Conservation (phyloP, 2,113 vertebrate species). For the Aphelocoma coerulescens region DNA sequence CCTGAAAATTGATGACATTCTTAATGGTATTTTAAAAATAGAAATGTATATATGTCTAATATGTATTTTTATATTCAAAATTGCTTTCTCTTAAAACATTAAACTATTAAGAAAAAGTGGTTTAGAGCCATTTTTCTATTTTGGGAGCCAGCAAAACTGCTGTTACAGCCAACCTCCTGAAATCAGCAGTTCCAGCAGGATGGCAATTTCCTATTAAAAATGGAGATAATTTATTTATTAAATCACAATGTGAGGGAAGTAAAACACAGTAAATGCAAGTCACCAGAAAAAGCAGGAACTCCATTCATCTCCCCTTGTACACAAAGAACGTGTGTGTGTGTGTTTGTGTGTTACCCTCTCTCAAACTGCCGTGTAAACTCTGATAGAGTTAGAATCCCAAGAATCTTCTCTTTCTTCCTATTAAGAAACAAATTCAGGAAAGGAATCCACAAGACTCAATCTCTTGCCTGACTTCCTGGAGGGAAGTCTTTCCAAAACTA, state of each 20-base stretch:
- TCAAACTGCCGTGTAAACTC: neutral
- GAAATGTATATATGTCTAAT: neutral
- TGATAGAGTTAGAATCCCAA: neutral
- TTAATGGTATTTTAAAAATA: neutral
- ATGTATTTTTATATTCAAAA: neutral
- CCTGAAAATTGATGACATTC: neutral
- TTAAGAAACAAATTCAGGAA: neutral
- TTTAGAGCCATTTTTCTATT: neutral
- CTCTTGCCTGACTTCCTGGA: neutral
- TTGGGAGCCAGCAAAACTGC: neutral
- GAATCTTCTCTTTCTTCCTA: neutral
- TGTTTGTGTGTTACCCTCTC: neutral
- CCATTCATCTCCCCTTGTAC: neutral
- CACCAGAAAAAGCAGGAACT: neutral
- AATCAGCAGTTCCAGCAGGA: neutral
- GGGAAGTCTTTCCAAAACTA: neutral
- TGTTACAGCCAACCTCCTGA: neutral
- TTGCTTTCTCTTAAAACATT: neutral
- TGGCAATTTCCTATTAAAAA: neutral
- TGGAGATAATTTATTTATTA: neutral
- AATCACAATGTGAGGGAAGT: neutral
- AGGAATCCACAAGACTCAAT: neutral
- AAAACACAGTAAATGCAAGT: neutral
- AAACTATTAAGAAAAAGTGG: neutral
- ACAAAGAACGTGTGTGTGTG: fast-evolving